Evolutionary conservation across 2,113 vertebrate genomes (phyloP), one percentile per base, ranked within the genome.

Genomic region (Psettodes erumei): DNA sequence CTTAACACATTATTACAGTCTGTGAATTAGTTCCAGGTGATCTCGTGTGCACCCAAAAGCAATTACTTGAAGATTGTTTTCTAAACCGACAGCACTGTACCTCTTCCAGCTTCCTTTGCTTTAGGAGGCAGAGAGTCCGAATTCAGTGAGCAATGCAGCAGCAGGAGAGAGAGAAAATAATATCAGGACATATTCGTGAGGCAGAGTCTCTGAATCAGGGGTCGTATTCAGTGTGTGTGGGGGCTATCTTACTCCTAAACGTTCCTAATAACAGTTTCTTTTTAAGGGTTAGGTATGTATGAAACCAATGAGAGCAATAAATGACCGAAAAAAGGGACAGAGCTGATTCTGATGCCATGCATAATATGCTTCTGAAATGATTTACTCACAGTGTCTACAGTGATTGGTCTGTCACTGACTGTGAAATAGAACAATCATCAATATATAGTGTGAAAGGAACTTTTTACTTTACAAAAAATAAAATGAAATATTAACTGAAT

Each of bases 21-120:
- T 40, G n/a, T 72, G n/a, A 12, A 40, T 67, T 15, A 25, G 12
- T 65, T 32, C n/a, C 18, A 2, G 1, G 30, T 1, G 0, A 2
- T 70, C 30, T 64, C 2, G 19, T 23, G 2, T 47, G 2, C 25
- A 43, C 50, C 2, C 4, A 32, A 28, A 65, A 38, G 3, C 5
- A 33, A 11, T 2, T n/a, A 15, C 1, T 19, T 15, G 0, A 27
- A n/a, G 6, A 30, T 43, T 15, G n/a, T 5, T 42, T 38, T 32
- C 9, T n/a, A 16, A 59, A 65, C 0, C 18, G 13, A 8, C 38
- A 50, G 55, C 21, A 69, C 53, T 23, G 32, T 93, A 94, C 93
- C 92, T 93, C 88, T 38, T 94, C 92, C 13, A 92, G 69, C 75
- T 89, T 90, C 19, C 67, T 83, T 90, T 92, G 86, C 92, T 94